Evolutionary conservation across 2,888 invertebrate genomes (phyloP), one percentile per base, ranked within the genome.

Genomic region (Gastracanthus pulcherrimus): DNA sequence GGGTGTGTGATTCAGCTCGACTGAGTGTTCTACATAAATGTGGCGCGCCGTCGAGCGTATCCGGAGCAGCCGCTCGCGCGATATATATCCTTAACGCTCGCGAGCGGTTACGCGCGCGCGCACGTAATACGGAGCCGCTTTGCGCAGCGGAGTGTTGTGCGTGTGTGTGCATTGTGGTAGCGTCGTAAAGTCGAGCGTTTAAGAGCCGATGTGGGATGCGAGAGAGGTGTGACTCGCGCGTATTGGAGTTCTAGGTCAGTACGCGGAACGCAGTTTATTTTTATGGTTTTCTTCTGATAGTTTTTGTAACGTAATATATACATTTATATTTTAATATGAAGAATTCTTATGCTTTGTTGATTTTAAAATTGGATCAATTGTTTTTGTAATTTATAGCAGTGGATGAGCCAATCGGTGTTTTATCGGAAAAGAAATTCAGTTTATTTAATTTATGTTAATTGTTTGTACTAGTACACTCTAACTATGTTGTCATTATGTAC

Each of bases 31-130:
- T 79, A 86, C 83, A 87, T 87, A 84, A 81, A 81, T 80, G 83
- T 84, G 84, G 83, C 86, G 84, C 86, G 85, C 84, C 85, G 84
- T 86, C 86, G 84, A 87, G 85, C 86, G 85, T 86, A 88, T 87
- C 87, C 86, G 86, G 87, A 86, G 84, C 88, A 84, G 48, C 55
- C 29, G 82, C 76, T 67, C 66, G 82, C 76, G 72, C 66, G 31
- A 71, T 41, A 16, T 41, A 41, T 38, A 79, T 76, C 71, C 55
- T 45, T 45, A 16, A 58, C 29, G 3, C 41, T 13, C n/a, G 69
- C n/a, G 38, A 41, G 48, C 62, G 51, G 19, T 38, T 60, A 36
- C 19, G n/a, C 16, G 38, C 26, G 9, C 3, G 38, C 23, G 31
- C 67, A 34, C 64, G 64, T 78, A 71, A 71, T 51, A 41, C 71